These are phyloP conservation scores for Pontoporia blainvillei DNA, from an alignment of 2,113 vertebrate species.

Conservation along the genomic window DNA sequence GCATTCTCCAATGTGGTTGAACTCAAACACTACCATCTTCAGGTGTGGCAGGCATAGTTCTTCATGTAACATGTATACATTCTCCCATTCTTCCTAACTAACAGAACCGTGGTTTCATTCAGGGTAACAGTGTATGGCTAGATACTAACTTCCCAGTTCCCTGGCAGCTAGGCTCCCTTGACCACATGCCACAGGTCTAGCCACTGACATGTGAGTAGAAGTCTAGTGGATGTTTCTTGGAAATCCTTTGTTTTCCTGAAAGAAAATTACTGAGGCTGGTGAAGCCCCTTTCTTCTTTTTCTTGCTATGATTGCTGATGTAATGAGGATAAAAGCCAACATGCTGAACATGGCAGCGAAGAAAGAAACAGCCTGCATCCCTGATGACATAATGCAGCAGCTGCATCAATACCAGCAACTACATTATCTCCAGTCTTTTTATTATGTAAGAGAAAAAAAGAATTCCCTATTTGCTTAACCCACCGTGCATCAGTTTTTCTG, in stretches of 20 bases:
- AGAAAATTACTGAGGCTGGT: neutral
- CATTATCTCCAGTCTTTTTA: neutral
- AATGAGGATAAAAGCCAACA: neutral
- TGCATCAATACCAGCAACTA: neutral
- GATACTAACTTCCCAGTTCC: neutral
- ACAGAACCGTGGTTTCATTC: fast-evolving
- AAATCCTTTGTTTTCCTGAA: neutral
- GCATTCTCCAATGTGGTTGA: fast-evolving
- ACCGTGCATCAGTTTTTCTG: too few relatives aligned
- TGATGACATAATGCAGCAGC: neutral
- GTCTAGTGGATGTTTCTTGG: neutral
- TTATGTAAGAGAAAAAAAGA: neutral
- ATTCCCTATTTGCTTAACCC: neutral
- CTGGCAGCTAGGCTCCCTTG: neutral
- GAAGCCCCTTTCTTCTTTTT: neutral
- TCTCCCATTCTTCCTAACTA: neutral
- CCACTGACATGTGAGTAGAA: neutral
- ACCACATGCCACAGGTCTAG: neutral
- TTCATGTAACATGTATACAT: neutral
- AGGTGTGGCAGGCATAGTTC: fast-evolving
- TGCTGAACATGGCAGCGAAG: neutral
- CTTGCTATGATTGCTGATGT: neutral
- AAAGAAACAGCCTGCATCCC: neutral
- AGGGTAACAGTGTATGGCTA: neutral
- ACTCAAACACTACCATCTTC: neutral